These are phyloP conservation scores for Eurytemora carolleeae DNA, from an alignment of 1,140 invertebrate genomes.

Conservation along the genomic window DNA sequence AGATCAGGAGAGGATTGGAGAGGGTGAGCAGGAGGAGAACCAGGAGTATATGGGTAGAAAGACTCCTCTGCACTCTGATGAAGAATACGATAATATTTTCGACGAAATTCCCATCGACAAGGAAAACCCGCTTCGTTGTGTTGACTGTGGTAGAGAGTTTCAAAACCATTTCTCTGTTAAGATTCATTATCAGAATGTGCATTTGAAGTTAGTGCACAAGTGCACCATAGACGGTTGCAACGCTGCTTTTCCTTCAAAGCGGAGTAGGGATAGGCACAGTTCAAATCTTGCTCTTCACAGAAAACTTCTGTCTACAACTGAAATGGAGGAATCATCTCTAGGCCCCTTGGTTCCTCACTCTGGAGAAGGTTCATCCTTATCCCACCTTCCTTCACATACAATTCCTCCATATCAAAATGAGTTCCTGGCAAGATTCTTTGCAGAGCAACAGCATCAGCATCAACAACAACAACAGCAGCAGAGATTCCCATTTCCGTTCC, in stretches of 20 bases:
- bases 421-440: neutral
- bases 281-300: conserved; percentile 75
- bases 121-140: conserved; percentile 61
- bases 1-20: neutral
- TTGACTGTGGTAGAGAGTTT: conserved; percentile 77
- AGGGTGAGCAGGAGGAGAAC: neutral
- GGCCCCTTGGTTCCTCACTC: too few relatives aligned
- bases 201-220: conserved; percentile 85
- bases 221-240: conserved; percentile 90
- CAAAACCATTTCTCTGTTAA: conserved; percentile 87
- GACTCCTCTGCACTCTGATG: conserved; percentile 22
- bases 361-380: neutral
- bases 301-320: conserved; percentile 55
- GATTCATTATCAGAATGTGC: conserved; percentile 85
- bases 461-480: too few relatives aligned
- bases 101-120: conserved; percentile 53
- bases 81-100: conserved; percentile 13
- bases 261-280: conserved; percentile 75
- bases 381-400: neutral
- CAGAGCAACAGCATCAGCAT: too few relatives aligned
- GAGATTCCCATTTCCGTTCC: neutral
- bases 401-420: neutral
- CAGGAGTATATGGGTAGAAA: conserved; percentile 16
- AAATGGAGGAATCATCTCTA: neutral
- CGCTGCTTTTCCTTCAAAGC: conserved; percentile 81